Evolutionary conservation across 2,797 vertebrate genomes (phyloP), one percentile per base, ranked within the genome.

Genomic region (Clamator glandarius): DNA sequence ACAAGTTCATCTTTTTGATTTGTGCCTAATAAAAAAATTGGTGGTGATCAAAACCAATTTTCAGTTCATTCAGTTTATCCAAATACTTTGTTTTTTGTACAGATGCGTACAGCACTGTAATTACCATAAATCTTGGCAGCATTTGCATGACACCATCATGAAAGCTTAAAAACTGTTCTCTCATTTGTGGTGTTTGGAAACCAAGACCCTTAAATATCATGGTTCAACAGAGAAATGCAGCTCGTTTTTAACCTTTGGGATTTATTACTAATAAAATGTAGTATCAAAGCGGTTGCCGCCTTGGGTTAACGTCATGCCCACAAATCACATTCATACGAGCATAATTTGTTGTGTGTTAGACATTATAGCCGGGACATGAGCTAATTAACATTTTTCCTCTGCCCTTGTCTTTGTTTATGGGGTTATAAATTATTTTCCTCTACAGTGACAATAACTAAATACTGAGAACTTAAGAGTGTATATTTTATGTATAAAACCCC

Each of bases 381-480:
- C 48, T 51, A 52, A 68, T 86, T 66, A 20, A 35, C 14, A 48
- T 70, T 55, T 58, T 69, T 58, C 11, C 21, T 55, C 90, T 84
- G 31, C 83, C 72, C 55, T 94, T 89, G 54, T 78, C 78, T 95
- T 90, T 76, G 81, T 46, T 88, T 80, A 84, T 90, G 80, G 87
- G 33, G 95, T 96, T 93, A 78, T 95, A 97, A 95, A 88, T 92
- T 95, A 94, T 94, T 84, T 91, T 84, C 64, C 18, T 78, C 75
- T 95, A 77, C 48, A 55, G 77, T 94, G 96, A 91, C 76, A 95
- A 93, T 83, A 95, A 96, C 96, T 80, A 81, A 91, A 74, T 51
- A 55, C 52, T n/a, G 61, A 57, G 51, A 63, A 44, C 72, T 86
- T 95, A 84, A 82, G 81, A 94, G 95, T 94, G 85, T 96, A 64